Evolutionary conservation across 1,140 invertebrate genomes (phyloP).

Genomic region (Drosophila varians): DNA sequence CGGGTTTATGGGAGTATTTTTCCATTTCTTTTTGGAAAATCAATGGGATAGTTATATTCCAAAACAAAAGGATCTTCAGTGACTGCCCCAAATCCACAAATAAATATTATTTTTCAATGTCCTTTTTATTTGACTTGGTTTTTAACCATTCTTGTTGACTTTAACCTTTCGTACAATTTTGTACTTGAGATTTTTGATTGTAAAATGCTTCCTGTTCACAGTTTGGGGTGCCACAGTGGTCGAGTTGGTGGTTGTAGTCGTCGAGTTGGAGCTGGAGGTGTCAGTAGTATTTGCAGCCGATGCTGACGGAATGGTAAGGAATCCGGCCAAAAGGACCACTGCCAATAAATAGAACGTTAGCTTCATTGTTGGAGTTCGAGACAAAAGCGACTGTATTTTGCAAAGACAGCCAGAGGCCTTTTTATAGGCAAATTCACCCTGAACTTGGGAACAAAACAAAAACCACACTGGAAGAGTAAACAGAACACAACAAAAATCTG

Average conservation of each 20-base stretch:
- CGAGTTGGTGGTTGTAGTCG: constrained; percentile 5
- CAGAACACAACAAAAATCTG: constrained; percentile 21
- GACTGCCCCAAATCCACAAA: neutral
- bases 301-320: constrained; percentile 11
- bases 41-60: neutral
- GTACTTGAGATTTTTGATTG: neutral
- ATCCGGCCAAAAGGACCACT: constrained; percentile 19
- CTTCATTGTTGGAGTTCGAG: constrained; percentile 25
- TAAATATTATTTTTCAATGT: neutral
- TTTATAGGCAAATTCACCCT: constrained; percentile 9
- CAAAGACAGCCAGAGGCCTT: neutral
- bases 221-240: constrained; percentile 2
- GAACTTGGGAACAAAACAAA: constrained; percentile 4
- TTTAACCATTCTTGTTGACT: constrained; percentile 8
- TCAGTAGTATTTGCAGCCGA: constrained; percentile 13
- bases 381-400: constrained; percentile 1
- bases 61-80: neutral
- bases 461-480: constrained; percentile 10
- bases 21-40: too few species aligned
- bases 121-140: neutral
- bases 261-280: constrained; percentile 11
- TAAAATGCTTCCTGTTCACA: constrained; percentile 21
- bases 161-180: constrained; percentile 6
- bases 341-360: constrained; percentile 25
- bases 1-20: too few species aligned